Base-by-base conservation (phyloP, 2,113 vertebrate species). In the Menidia beryllina region DNA sequence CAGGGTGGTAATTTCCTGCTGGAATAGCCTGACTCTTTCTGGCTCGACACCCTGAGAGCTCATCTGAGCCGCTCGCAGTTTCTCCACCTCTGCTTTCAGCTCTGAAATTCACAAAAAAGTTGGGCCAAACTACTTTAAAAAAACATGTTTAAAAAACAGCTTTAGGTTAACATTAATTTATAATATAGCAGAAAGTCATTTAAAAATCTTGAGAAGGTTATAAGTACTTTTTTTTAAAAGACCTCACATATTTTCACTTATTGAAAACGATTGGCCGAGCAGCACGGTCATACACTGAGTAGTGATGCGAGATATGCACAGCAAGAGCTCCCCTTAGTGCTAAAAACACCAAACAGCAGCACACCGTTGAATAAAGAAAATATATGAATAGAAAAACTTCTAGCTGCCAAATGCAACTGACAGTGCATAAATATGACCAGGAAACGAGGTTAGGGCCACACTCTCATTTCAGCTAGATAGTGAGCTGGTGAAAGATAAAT, bases 61-160 rank as follows among this genome's bases (percentile, higher is more conserved):
- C 85, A 90, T 95, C 85, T 97, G 97, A 60, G 95, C 95, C 0
- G 95, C 92, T 69, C 93, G 95, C 68, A 99, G 89, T 82, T 97
- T 99, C 81, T 97, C 96, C 78, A 98, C 97, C 92, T 99, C 98
- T 50, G 95, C 94, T 90, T 97, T 99, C 81, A 98, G 59, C 73
- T 99, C 98, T 98, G 53, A 34, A 74, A 77, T 7, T 62, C 23
- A 70, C 41, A 71, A 56, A 61, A 10, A 20, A 34, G 0, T 60
- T 63, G 59, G 36, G 25, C 38, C 14, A 39, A 43, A 67, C 58
- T 53, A 1, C 2, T 68, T 41, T 25, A 36, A 15, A n/a, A 17
- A n/a, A n/a, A n/a, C n/a, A n/a, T n/a, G n/a, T n/a, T n/a, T n/a
- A n/a, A 36, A 2, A 49, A 67, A 5, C 3, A 26, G 9, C n/a